Percentiles rank a stretch among this genome's conserved stretches.
These are phyloP conservation scores for Telmatherina bonti DNA, from an alignment of 2,797 vertebrate genomes.

Conservation along the genomic window DNA sequence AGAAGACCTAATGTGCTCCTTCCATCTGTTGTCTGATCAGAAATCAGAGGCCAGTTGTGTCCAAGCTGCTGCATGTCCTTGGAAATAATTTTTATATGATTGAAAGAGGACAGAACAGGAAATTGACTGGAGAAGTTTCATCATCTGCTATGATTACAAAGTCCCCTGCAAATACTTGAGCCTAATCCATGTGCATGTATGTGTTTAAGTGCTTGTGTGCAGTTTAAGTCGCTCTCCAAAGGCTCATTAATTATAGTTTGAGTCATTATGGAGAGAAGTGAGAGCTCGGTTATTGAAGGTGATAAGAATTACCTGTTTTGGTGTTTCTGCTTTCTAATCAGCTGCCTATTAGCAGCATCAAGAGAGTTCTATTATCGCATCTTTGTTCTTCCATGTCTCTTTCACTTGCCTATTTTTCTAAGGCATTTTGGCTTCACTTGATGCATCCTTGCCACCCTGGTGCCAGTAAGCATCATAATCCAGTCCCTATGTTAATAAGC, in stretches of 20 bases:
- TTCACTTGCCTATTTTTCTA: slow-evolving; percentile 25
- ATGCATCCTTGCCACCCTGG: neutral
- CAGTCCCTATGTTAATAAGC: slow-evolving; percentile 16
- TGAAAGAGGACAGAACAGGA: neutral
- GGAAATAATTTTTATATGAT: slow-evolving; percentile 16
- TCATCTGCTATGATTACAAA: slow-evolving; percentile 29
- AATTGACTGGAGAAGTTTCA: slow-evolving; percentile 34
- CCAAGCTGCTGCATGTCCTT: slow-evolving; percentile 40
- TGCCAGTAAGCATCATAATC: slow-evolving; percentile 22
- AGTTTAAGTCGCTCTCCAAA: slow-evolving; percentile 62
- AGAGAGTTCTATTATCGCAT: slow-evolving; percentile 50
- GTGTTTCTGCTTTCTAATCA: slow-evolving; percentile 73
- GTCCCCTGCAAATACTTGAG: slow-evolving; percentile 32
- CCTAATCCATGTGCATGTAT: slow-evolving; percentile 13
- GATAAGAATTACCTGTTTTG: slow-evolving; percentile 72
- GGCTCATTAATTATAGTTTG: slow-evolving; percentile 73
- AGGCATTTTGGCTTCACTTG: slow-evolving; percentile 1
- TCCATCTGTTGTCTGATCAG: slow-evolving; percentile 42
- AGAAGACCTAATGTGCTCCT: slow-evolving; percentile 30
- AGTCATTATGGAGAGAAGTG: slow-evolving; percentile 77
- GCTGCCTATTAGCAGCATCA: slow-evolving; percentile 68
- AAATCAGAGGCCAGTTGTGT: slow-evolving; percentile 34
- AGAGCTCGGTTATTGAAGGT: slow-evolving; percentile 59
- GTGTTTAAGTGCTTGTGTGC: slow-evolving; percentile 46
- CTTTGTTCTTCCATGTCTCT: slow-evolving; percentile 46